These are phyloP conservation scores for Echinops telfairi DNA, from an alignment of 2,113 vertebrate genomes.

Conservation along the genomic window DNA sequence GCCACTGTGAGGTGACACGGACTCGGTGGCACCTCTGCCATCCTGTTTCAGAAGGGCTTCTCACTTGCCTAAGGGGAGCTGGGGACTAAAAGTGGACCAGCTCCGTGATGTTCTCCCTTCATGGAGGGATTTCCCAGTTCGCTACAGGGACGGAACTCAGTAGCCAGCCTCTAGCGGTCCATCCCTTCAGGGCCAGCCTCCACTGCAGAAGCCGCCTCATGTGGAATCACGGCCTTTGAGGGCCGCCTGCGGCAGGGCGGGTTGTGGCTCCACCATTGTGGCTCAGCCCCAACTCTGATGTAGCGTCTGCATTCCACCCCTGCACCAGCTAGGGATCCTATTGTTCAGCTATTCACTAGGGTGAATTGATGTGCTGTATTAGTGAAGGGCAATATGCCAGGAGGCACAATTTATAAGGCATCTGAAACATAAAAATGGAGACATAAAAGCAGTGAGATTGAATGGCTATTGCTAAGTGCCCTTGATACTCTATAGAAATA, in stretches of 20 bases:
- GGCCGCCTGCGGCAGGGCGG: background rate
- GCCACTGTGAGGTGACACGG: too few species aligned
- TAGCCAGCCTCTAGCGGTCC: rapidly evolving
- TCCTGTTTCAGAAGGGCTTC: too few species aligned
- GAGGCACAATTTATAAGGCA: background rate
- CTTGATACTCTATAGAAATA: background rate
- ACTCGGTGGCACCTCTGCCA: too few species aligned
- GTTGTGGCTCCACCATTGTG: background rate
- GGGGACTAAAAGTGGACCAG: rapidly evolving
- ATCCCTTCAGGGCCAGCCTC: background rate
- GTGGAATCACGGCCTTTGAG: rapidly evolving
- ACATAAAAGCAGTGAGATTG: background rate
- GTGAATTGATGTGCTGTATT: background rate
- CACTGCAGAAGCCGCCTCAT: background rate
- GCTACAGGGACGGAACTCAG: too few species aligned
- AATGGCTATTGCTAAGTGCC: background rate
- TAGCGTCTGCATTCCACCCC: background rate
- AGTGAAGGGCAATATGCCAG: background rate
- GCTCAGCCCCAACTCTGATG: background rate
- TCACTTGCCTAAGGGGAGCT: background rate
- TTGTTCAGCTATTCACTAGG: background rate
- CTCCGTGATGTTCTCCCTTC: rapidly evolving
- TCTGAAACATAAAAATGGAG: background rate
- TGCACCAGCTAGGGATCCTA: background rate
- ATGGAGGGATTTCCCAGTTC: background rate